Base-by-base conservation (phyloP, 1,140 invertebrate genomes). In the Psilanteris sp. region DNA sequence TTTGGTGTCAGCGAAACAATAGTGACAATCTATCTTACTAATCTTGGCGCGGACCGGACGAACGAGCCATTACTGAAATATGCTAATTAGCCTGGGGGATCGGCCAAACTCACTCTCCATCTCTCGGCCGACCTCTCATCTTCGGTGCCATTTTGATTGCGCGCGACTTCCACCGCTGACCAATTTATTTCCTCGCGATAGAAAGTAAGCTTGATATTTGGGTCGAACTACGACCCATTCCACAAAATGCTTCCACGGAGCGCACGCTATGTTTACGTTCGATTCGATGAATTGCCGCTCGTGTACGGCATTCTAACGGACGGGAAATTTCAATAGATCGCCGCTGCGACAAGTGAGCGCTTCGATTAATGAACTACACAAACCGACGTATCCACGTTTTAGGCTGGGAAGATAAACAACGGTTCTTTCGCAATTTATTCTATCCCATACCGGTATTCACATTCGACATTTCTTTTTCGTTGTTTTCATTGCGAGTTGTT, bases 121-220 rank as follows among this genome's bases (percentile, higher is more conserved):
- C 44, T 50, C 22, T 44, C 9, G 3, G 5, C 3, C 41, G 46
- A 39, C 20, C 70, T 41, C 44, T 62, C 55, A 16, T 61, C 48
- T 61, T 59, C 29, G 15, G 24, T 34, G 24, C 13, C 24, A 50
- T 68, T 59, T 61, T 70, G 32, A 32, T 39, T n/a, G n/a, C 26
- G 7, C 13, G 5, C 15, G 34, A 44, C 11, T 27, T 44, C 32
- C 3, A 44, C 14, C 20, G 34, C 24, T 52, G 39, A 39, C 48
- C 48, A 55, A 16, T 15, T 37, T 34, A 31, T 44, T 41, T 64
- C 32, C 43, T 57, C 41, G 10, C 10, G 16, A 64, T 55, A 72
- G 68, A 72, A 72, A 72, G 68, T 72, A 29, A 71, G 55, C 43
- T n/a, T 32, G 50, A 57, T 73, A 73, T 73, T 73, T 64, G 29